Evolutionary conservation across 2,797 vertebrate species (phyloP).

Genomic region (Anomalospiza imberbis): DNA sequence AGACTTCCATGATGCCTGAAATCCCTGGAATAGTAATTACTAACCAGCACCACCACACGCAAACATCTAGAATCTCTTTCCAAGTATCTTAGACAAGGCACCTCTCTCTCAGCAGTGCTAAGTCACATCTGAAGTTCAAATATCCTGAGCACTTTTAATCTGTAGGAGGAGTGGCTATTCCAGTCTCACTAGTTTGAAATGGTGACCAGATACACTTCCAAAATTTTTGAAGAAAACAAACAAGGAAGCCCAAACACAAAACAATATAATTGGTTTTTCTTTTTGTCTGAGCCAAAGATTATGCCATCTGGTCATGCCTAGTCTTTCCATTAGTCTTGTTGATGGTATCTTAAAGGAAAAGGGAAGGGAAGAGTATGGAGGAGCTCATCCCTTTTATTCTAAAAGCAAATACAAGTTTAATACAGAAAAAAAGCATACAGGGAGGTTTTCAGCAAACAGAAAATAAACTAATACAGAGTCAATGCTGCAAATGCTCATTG

Average conservation of each 20-base stretch:
- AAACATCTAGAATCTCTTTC: not conserved
- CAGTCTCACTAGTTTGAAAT: not conserved
- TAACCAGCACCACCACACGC: not conserved
- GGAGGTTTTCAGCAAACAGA: not conserved
- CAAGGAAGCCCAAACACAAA: not conserved
- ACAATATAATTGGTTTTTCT: not conserved
- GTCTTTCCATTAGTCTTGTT: not conserved
- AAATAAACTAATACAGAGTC: not conserved
- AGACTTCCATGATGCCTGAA: not conserved
- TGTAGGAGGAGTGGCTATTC: not conserved
- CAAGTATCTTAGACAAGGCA: not conserved
- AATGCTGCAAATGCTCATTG: not conserved
- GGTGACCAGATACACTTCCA: not conserved
- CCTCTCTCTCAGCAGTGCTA: not conserved
- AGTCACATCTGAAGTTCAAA: not conserved
- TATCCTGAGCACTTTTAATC: not conserved
- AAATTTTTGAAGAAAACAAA: not conserved
- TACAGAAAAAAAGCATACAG: not conserved
- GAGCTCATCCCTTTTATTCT: not conserved
- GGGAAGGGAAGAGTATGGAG: not conserved
- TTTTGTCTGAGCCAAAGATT: not conserved
- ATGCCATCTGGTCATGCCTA: not conserved
- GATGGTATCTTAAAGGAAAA: not conserved
- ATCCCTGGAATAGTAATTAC: not conserved
- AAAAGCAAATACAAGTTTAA: conserved; percentile 26